Conservation (phyloP, 2,888 invertebrate genomes). For the Campoplex capitator region DNA sequence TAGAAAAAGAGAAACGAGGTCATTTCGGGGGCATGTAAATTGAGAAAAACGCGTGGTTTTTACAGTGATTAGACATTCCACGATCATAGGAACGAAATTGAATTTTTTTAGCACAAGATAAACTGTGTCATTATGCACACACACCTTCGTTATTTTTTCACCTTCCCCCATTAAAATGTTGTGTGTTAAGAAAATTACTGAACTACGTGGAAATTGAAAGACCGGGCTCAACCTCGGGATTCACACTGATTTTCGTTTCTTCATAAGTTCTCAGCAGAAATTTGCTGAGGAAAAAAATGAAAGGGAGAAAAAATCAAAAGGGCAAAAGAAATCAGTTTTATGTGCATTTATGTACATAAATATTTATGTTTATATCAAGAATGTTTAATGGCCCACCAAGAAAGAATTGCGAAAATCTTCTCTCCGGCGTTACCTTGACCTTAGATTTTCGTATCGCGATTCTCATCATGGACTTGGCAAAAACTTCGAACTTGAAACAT, state of each 20-base stretch:
- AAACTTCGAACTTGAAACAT: slow-evolving; percentile 31
- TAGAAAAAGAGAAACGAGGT: neutral
- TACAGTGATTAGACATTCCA: neutral
- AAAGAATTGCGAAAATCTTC: slow-evolving; percentile 33
- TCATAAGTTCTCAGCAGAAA: neutral
- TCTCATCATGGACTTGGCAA: neutral
- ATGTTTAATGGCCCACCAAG: neutral
- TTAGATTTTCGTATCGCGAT: slow-evolving; percentile 43
- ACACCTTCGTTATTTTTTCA: neutral
- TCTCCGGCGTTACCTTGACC: slow-evolving; percentile 36
- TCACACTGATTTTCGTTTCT: neutral
- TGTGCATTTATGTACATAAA: neutral
- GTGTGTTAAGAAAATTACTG: neutral
- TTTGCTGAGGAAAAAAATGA: slow-evolving; percentile 46
- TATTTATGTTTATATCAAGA: slow-evolving; percentile 6
- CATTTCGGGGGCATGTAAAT: neutral
- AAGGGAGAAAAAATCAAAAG: neutral
- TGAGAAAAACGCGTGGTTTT: neutral
- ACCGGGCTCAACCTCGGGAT: neutral
- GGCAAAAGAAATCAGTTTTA: neutral
- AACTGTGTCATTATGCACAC: neutral
- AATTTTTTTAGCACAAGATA: neutral
- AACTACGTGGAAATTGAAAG: neutral
- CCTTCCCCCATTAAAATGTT: neutral
- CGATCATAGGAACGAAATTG: neutral